Evolutionary conservation across 2,797 vertebrate genomes (phyloP).

Genomic region (Poecilia picta): DNA sequence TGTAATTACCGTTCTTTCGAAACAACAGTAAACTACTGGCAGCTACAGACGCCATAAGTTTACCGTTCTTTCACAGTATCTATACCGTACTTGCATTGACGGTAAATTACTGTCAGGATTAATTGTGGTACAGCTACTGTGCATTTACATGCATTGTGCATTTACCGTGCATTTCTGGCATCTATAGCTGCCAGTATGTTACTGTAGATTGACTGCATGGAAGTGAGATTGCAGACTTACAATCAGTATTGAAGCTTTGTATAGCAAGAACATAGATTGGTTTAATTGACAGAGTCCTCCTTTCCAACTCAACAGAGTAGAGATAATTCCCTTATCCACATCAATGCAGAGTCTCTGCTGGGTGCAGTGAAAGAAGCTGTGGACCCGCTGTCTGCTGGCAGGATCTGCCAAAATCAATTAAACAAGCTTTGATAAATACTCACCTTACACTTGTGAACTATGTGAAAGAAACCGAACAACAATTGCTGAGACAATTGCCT

Average conservation of each 20-base stretch:
- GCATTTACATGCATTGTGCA: too few species aligned
- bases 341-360: conserved; percentile 80
- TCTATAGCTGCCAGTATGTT: too few species aligned
- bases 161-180: too few species aligned
- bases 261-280: conserved; percentile 71
- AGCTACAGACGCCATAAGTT: too few species aligned
- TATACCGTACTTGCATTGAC: too few species aligned
- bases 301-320: conserved; percentile 74
- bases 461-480: conserved; percentile 60
- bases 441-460: conserved; percentile 54
- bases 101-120: too few species aligned
- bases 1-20: too few species aligned
- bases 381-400: conserved; percentile 79
- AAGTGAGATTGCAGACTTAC: conserved; percentile 19
- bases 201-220: too few species aligned
- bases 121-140: too few species aligned
- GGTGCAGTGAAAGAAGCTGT: conserved; percentile 69
- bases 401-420: conserved; percentile 85
- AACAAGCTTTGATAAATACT: conserved; percentile 78
- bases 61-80: too few species aligned
- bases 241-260: conserved; percentile 35
- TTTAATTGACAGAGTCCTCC: conserved; percentile 79
- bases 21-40: too few species aligned
- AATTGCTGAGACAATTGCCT: conserved; percentile 47
- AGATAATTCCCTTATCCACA: conserved; percentile 81